A percentile compares a stretch with the other conserved stretches of the same genome.
phyloP scores from a whole-genome alignment of 1,140 invertebrate genomes.

The Diploscapter pachys region DNA sequence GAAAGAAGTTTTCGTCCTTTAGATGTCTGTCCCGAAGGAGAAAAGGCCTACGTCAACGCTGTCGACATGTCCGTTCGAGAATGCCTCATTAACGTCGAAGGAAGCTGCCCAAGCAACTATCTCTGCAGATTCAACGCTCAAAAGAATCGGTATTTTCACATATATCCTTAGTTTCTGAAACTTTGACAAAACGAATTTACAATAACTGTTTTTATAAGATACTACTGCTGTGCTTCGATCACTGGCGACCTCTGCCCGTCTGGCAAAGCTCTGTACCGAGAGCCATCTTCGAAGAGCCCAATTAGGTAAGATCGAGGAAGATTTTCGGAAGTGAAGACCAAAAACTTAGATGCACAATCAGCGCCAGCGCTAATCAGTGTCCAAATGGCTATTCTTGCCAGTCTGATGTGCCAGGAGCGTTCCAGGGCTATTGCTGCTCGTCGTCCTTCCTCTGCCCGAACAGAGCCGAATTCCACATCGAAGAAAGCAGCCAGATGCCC shows the following conservation, averaged over 20 bases:
- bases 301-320: conserved; percentile 34
- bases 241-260: conserved; percentile 55
- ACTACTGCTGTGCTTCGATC: conserved; percentile 57
- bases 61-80: conserved; percentile 55
- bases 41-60: conserved; percentile 57
- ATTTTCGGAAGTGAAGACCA: no score
- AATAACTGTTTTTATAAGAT: conserved; percentile 1
- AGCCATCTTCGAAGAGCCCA: conserved; percentile 51
- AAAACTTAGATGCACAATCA: conserved; percentile 50
- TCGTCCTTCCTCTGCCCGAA: conserved; percentile 51
- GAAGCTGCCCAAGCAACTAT: conserved; percentile 52
- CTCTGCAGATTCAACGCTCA: conserved; percentile 53
- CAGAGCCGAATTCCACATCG: conserved; percentile 56
- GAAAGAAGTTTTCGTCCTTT: conserved; percentile 7
- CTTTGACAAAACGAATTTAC: no score
- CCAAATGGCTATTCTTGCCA: conserved; percentile 48
- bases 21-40: conserved; percentile 57
- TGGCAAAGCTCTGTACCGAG: conserved; percentile 53
- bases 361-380: conserved; percentile 51
- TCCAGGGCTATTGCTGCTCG: conserved; percentile 57
- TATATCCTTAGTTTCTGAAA: no score
- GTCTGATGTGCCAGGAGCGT: conserved; percentile 52
- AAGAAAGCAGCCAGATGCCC: conserved; percentile 55
- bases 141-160: conserved; percentile 40
- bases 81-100: conserved; percentile 55